Percentiles rank a stretch among this genome's conserved stretches.
These are phyloP conservation scores for Liopterus haemorrhoidalis DNA, from an alignment of 2,888 invertebrate species.

Conservation along the genomic window DNA sequence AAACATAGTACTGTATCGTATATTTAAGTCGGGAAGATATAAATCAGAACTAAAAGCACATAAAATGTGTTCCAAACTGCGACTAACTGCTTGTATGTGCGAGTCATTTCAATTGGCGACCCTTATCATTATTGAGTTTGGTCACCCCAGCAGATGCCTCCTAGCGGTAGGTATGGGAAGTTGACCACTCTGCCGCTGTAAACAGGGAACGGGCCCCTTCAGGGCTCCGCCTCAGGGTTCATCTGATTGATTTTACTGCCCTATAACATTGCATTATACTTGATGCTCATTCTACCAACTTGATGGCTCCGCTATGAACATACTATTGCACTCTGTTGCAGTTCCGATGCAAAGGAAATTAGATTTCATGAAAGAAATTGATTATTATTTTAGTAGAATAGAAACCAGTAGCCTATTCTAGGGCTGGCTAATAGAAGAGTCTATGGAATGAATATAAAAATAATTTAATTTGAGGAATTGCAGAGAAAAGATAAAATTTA, in stretches of 20 bases:
- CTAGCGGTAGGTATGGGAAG: conserved; percentile 11
- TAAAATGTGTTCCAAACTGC: conserved; percentile 33
- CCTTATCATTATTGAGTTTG: conserved; percentile 42
- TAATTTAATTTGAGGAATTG: no score
- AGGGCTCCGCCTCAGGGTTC: conserved; percentile 5
- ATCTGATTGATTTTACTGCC: conserved; percentile 29
- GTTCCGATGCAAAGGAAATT: no score
- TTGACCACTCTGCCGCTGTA: neutral
- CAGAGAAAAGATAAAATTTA: no score
- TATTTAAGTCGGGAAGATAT: conserved; percentile 8
- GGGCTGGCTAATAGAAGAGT: no score
- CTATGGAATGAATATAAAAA: no score
- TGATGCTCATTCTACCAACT: conserved; percentile 24
- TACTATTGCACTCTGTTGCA: conserved; percentile 24
- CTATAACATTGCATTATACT: conserved; percentile 29
- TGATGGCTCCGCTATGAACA: conserved; percentile 25
- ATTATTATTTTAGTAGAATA: no score
- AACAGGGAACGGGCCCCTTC: neutral
- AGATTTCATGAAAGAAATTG: no score
- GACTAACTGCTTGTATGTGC: conserved; percentile 37
- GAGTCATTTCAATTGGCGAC: conserved; percentile 40
- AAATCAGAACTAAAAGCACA: conserved; percentile 22
- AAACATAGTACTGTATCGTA: conserved; percentile 13
- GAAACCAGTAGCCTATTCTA: no score
- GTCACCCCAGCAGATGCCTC: conserved; percentile 31